Conservation (phyloP, 2,797 vertebrate species). For the Selene dorsalis region DNA sequence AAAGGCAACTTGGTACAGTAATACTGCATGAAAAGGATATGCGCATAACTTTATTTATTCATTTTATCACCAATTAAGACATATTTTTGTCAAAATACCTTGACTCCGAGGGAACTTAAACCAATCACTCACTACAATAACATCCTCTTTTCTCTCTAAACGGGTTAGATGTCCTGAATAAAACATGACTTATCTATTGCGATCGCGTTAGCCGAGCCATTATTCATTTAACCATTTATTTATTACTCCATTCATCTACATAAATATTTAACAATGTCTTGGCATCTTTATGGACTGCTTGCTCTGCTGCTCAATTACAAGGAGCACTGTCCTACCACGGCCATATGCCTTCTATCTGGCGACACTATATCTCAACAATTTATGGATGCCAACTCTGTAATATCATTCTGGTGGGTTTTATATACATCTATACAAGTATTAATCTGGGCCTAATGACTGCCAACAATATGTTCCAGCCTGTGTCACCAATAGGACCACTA, state of each 20-base stretch:
- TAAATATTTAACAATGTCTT: slow-evolving; percentile 90
- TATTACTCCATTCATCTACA: slow-evolving; percentile 88
- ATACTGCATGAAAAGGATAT: background rate
- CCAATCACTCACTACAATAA: slow-evolving; percentile 68
- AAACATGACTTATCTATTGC: slow-evolving; percentile 86
- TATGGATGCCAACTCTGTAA: slow-evolving; percentile 76
- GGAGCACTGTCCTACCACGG: slow-evolving; percentile 83
- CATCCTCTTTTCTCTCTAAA: slow-evolving; percentile 59
- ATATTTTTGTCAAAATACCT: slow-evolving; percentile 51
- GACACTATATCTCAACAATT: slow-evolving; percentile 81
- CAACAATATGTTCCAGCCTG: slow-evolving; percentile 72
- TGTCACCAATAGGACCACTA: slow-evolving; percentile 56
- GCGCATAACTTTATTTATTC: slow-evolving; percentile 49
- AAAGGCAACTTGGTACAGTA: slow-evolving; percentile 19
- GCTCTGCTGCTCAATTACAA: slow-evolving; percentile 85
- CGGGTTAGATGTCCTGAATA: slow-evolving; percentile 76
- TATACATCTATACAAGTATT: slow-evolving; percentile 71
- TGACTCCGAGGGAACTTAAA: slow-evolving; percentile 62
- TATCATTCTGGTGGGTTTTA: slow-evolving; percentile 74
- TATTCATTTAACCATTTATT: slow-evolving; percentile 88
- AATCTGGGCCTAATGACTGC: slow-evolving; percentile 78
- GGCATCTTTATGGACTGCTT: slow-evolving; percentile 90
- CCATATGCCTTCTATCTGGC: slow-evolving; percentile 86
- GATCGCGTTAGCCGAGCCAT: slow-evolving; percentile 83
- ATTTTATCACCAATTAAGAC: slow-evolving; percentile 22